Base-by-base conservation (phyloP, 2,113 vertebrate genomes). In the Sylvietta virens region DNA sequence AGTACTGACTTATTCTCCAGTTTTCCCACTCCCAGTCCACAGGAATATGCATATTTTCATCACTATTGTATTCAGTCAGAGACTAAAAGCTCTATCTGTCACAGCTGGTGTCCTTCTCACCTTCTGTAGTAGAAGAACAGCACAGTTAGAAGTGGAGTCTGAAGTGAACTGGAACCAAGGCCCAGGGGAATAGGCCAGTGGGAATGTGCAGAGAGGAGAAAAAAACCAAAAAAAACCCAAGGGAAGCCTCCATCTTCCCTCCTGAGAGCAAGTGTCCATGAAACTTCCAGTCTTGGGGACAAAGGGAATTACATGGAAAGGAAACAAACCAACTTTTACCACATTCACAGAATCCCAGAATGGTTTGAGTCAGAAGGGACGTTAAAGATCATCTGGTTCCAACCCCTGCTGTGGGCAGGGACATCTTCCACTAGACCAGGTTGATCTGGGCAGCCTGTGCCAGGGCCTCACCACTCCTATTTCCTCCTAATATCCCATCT, bases 211-310 rank as follows among this genome's bases (percentile, higher is more conserved):
- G 37, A 82, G 13, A 57, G 9, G 6, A 5, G 3, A 6, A 0
- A 4, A 30, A 76, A 0, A 4, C n/a, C n/a, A n/a, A 22, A 74
- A 47, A 15, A 4, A 10, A 0, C 2, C 3, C 8, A 31, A 58
- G 17, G 13, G 51, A 39, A 19, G 3, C 8, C 9, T 20, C 30
- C 33, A 27, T 58, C 15, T 30, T 16, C 21, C 45, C 10, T 77
- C 23, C 50, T 53, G 27, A 53, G 30, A 80, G 50, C 7, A 11
- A 3, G 1, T 4, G 14, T 21, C 69, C 14, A 15, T 10, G 18
- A 37, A 85, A 60, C 33, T 58, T 16, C 37, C 15, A 56, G 22
- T 18, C 24, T 37, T 64, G 22, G 37, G 19, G 18, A 78, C 28
- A 71, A 50, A 27, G 23, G n/a, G 26, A 71, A 64, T 37, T 40